Evolutionary conservation across 2,797 vertebrate species (phyloP).

Genomic region (Oceanodroma leucorhoa): DNA sequence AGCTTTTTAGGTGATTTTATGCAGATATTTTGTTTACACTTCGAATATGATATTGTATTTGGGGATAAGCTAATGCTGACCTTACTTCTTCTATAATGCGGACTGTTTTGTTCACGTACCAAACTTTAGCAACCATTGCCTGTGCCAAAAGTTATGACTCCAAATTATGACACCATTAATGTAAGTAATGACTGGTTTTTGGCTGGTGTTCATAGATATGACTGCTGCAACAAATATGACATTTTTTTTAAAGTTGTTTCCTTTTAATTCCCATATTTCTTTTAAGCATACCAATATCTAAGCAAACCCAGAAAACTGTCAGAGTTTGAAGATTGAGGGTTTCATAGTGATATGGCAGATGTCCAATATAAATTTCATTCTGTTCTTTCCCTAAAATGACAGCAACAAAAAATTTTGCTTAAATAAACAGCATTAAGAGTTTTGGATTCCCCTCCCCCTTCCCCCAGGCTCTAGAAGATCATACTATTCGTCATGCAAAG

Average conservation of each 20-base stretch:
- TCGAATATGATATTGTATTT: not conserved
- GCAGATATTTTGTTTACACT: not conserved
- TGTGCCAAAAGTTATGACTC: not conserved
- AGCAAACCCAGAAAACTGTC: not conserved
- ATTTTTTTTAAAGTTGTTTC: not conserved
- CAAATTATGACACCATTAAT: not conserved
- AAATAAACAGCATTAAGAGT: not conserved
- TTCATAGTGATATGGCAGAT: not conserved
- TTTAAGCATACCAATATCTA: not conserved
- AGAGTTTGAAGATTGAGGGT: not conserved
- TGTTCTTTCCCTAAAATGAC: not conserved
- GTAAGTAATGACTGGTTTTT: not conserved
- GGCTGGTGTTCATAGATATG: not conserved
- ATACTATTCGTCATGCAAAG: slow-evolving; percentile 83
- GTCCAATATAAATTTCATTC: not conserved
- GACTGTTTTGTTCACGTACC: not conserved
- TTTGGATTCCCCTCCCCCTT: not conserved
- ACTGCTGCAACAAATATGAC: not conserved
- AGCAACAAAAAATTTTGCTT: not conserved
- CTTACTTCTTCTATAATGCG: not conserved
- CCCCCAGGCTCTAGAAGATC: slow-evolving; percentile 87
- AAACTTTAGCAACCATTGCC: not conserved
- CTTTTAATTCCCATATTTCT: not conserved
- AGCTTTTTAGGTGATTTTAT: not conserved
- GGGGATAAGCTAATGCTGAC: not conserved